These are phyloP conservation scores for Camelus bactrianus DNA, from an alignment of 2,113 vertebrate species.

Conservation along the genomic window DNA sequence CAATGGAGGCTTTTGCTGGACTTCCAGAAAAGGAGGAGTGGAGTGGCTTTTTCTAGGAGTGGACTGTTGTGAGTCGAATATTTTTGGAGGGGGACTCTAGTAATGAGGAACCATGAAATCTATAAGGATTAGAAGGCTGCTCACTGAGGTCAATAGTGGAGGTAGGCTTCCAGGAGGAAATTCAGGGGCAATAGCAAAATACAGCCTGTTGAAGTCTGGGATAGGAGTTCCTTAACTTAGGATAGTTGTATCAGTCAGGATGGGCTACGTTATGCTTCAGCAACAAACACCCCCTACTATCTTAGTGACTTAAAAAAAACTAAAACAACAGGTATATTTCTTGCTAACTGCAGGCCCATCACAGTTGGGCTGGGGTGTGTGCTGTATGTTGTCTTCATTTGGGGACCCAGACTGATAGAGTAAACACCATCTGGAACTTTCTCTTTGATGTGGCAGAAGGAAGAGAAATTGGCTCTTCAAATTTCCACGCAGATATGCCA, in stretches of 20 bases:
- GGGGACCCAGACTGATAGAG: not conserved
- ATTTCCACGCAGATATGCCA: not conserved
- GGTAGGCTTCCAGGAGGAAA: not conserved
- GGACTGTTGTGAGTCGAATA: not conserved
- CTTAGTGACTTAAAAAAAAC: not conserved
- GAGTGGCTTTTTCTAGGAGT: slow-evolving; percentile 50
- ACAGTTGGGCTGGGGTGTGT: not conserved
- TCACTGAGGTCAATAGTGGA: not conserved
- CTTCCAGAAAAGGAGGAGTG: slow-evolving; percentile 67
- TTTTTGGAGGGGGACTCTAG: not conserved
- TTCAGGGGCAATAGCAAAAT: not conserved
- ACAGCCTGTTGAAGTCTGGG: not conserved
- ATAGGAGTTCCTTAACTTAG: not conserved
- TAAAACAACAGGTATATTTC: not conserved
- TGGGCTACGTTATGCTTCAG: not conserved
- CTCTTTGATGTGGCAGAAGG: not conserved
- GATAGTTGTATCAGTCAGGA: not conserved
- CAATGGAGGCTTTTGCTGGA: slow-evolving; percentile 52
- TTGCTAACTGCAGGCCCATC: not conserved
- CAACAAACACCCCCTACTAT: not conserved
- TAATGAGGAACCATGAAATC: not conserved
- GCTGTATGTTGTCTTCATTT: not conserved
- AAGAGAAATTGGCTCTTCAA: not conserved
- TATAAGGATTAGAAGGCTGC: not conserved
- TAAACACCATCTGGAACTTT: not conserved